A percentile compares a stretch with the other conserved stretches of the same genome.
phyloP scores from a whole-genome alignment of 2,888 invertebrate genomes.

The Shargacucullia verbasci region DNA sequence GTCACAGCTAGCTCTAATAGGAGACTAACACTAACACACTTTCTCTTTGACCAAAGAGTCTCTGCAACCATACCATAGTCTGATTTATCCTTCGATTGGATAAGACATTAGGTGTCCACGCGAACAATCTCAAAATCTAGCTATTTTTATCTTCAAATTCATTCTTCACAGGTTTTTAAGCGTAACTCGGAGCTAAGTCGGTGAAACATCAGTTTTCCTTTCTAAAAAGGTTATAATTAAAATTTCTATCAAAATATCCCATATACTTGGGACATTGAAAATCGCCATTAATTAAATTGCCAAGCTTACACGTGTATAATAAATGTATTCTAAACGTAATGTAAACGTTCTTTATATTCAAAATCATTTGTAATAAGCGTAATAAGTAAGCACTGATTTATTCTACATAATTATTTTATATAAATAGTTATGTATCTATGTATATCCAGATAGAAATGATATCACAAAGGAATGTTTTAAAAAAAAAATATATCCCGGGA shows the following conservation, averaged over 20 bases:
- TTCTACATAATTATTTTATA: neutral
- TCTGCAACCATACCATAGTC: neutral
- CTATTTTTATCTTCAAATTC: too few relatives aligned
- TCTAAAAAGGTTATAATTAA: too few relatives aligned
- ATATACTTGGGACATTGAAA: too few relatives aligned
- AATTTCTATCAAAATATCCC: too few relatives aligned
- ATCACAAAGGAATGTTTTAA: too few relatives aligned
- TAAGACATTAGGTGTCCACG: too few relatives aligned
- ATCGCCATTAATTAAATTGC: constrained; percentile 34
- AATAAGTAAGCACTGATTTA: constrained; percentile 5
- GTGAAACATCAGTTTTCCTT: too few relatives aligned
- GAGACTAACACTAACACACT: constrained; percentile 3
- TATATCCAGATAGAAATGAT: too few relatives aligned
- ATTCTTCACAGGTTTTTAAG: too few relatives aligned
- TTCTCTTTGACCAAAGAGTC: constrained; percentile 8
- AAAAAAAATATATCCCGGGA: too few relatives aligned
- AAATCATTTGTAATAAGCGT: constrained; percentile 5
- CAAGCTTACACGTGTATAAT: constrained; percentile 35
- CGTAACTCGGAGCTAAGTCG: too few relatives aligned
- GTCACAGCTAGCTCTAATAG: constrained; percentile 1
- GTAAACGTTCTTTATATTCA: constrained; percentile 17
- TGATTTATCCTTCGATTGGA: constrained; percentile 1
- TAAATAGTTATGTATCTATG: neutral
- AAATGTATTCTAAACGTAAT: constrained; percentile 24
- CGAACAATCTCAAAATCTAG: too few relatives aligned